Conservation (phyloP, 2,888 invertebrate genomes). For the Drosophila barbarae region DNA sequence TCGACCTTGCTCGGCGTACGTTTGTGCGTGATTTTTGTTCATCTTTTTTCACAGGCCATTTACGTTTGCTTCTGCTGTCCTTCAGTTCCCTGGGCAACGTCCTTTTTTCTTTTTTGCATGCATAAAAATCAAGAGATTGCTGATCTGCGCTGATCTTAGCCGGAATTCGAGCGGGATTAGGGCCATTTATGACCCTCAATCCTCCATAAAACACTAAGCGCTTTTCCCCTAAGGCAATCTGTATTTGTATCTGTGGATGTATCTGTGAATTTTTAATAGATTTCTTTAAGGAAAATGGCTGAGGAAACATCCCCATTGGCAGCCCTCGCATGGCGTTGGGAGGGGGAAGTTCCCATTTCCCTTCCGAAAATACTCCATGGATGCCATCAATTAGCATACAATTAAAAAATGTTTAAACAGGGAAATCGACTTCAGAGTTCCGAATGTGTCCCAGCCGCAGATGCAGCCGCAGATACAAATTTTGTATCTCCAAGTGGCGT, state of each 20-base stretch:
- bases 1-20: constrained; percentile 55
- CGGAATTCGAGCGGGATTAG: constrained; percentile 63
- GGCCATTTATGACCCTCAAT: constrained; percentile 41
- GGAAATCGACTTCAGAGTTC: constrained; percentile 61
- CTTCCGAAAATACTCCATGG: constrained; percentile 53
- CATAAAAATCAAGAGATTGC: constrained; percentile 45
- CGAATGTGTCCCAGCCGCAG: constrained; percentile 9
- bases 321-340: constrained; percentile 34
- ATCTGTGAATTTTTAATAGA: constrained; percentile 44
- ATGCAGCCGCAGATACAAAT: constrained; percentile 24
- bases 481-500: constrained; percentile 56
- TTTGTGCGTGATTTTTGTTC: constrained; percentile 29
- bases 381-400: constrained; percentile 74
- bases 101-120: constrained; percentile 55
- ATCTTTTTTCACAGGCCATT: constrained; percentile 63
- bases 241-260: constrained; percentile 1
- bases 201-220: constrained; percentile 70
- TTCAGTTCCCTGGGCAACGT: constrained; percentile 28
- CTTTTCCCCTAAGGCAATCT: constrained; percentile 55
- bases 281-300: constrained; percentile 25
- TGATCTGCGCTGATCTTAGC: constrained; percentile 53
- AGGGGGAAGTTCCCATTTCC: constrained; percentile 1
- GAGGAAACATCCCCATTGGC: constrained; percentile 19
- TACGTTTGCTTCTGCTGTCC: constrained; percentile 22
- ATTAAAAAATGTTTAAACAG: constrained; percentile 70